Evolutionary conservation across 2,888 invertebrate genomes (phyloP).

Genomic region (Caenorhabditis wallacei): DNA sequence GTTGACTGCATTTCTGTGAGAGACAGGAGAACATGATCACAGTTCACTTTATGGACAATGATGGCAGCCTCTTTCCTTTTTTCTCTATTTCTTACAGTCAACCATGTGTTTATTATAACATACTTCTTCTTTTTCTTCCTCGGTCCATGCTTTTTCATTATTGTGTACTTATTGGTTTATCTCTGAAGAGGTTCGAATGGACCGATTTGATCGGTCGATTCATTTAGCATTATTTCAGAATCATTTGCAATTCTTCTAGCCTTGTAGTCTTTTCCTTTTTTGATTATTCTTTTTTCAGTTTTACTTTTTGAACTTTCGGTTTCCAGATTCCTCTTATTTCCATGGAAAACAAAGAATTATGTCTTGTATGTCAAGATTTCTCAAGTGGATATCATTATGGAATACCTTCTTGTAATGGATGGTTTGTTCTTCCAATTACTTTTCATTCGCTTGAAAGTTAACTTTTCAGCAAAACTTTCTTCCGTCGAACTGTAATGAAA

Average conservation of each 20-base stretch:
- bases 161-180: constrained; percentile 26
- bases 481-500: constrained; percentile 83
- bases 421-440: constrained; percentile 19
- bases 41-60: constrained; percentile 55
- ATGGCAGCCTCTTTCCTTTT: constrained; percentile 13
- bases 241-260: constrained; percentile 21
- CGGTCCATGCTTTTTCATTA: constrained; percentile 17
- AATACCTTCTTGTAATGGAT: constrained; percentile 82
- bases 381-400: constrained; percentile 82
- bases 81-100: constrained; percentile 11
- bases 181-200: neutral
- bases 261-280: constrained; percentile 17
- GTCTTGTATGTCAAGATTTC: constrained; percentile 79
- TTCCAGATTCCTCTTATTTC: neutral
- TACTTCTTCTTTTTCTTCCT: constrained; percentile 19
- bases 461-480: constrained; percentile 79
- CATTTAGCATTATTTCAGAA: neutral
- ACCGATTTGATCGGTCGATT: constrained; percentile 6
- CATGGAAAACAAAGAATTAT: constrained; percentile 67
- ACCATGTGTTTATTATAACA: constrained; percentile 40
- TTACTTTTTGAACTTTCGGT: neutral
- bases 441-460: neutral
- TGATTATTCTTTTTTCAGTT: neutral
- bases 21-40: constrained; percentile 62
- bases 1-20: constrained; percentile 38